Conservation (phyloP, 2,888 invertebrate genomes). For the Pachliopta kotzebuea region DNA sequence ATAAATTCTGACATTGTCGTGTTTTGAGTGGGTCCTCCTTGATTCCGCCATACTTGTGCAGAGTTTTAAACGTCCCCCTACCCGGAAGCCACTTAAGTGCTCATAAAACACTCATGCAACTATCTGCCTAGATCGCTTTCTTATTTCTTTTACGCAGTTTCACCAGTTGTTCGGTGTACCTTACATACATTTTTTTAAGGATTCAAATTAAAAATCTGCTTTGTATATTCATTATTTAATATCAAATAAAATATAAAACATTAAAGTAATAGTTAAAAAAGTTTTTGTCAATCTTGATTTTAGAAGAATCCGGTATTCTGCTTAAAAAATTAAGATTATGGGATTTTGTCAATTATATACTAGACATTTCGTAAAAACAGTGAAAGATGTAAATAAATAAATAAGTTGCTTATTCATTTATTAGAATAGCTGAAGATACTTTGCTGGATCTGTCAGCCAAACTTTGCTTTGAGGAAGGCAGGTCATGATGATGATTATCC, state of each 20-base stretch:
- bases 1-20: constrained; percentile 67
- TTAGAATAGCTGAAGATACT: too few relatives aligned
- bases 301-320: too few relatives aligned
- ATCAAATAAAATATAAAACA: background rate
- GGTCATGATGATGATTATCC: too few relatives aligned
- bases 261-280: too few relatives aligned
- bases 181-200: background rate
- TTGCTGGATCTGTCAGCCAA: too few relatives aligned
- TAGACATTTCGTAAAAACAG: background rate
- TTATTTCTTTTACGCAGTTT: constrained; percentile 45
- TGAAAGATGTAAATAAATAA: background rate
- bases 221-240: background rate
- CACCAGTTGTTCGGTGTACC: background rate
- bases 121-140: constrained; percentile 47
- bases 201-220: background rate
- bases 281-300: too few relatives aligned
- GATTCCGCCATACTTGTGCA: constrained; percentile 51
- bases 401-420: background rate
- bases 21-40: constrained; percentile 57
- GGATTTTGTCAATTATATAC: background rate
- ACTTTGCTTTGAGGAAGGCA: too few relatives aligned
- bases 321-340: background rate
- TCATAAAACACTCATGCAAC: constrained; percentile 65
- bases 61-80: constrained; percentile 66
- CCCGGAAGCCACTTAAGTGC: constrained; percentile 60